These are phyloP conservation scores for Nomada hirtipes DNA, from an alignment of 2,888 invertebrate species.

Conservation along the genomic window DNA sequence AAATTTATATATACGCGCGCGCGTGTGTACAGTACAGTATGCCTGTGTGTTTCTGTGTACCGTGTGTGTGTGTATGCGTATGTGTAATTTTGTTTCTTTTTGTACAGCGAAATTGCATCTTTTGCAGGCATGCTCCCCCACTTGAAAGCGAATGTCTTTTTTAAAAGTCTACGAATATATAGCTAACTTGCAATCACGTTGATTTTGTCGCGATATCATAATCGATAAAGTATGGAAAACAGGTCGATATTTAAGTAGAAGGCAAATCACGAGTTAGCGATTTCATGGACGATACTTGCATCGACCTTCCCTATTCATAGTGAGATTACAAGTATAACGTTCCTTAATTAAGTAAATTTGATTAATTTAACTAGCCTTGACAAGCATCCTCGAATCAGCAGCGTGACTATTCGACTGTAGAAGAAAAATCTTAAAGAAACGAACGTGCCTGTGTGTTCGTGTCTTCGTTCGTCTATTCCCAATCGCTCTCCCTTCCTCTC, in stretches of 20 bases:
- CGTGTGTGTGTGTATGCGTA: not conserved
- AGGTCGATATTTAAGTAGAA: constrained; percentile 61
- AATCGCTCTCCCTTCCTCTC: not conserved
- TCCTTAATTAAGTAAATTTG: constrained; percentile 44
- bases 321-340: constrained; percentile 50
- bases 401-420: constrained; percentile 50
- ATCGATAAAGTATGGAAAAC: constrained; percentile 35
- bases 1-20: constrained; percentile 48
- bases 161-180: constrained; percentile 47
- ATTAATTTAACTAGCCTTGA: constrained; percentile 33
- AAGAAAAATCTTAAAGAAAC: constrained; percentile 52
- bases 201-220: constrained; percentile 32
- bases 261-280: constrained; percentile 61
- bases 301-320: constrained; percentile 49
- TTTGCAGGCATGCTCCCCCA: constrained; percentile 35
- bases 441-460: constrained; percentile 22
- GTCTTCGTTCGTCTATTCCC: not conserved
- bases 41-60: constrained; percentile 10
- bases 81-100: constrained; percentile 30
- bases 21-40: not conserved
- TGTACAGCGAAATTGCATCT: constrained; percentile 55
- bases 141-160: constrained; percentile 49
- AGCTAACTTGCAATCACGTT: constrained; percentile 44
- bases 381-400: constrained; percentile 50
- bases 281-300: constrained; percentile 61